Percentiles rank a stretch among this genome's conserved stretches.
phyloP scores from a whole-genome alignment of 1,140 invertebrate genomes.

The Calephelis nemesis region DNA sequence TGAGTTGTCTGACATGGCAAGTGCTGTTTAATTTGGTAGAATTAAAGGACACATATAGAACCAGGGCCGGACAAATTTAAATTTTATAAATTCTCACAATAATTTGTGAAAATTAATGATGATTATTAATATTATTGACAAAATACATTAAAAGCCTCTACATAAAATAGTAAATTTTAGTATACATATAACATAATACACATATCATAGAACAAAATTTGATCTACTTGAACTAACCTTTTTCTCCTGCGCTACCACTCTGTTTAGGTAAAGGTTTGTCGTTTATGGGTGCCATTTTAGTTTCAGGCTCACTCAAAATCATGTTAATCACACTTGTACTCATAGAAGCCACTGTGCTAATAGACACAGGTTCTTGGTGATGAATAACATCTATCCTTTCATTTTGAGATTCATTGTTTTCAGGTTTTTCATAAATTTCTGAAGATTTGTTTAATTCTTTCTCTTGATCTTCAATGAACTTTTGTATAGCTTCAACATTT shows the following conservation, averaged over 20 bases:
- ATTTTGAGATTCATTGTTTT: conserved; percentile 12
- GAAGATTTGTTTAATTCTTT: conserved; percentile 36
- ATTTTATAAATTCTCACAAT: no score
- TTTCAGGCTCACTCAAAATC: conserved; percentile 52
- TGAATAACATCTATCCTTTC: conserved; percentile 23
- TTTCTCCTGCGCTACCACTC: conserved; percentile 33
- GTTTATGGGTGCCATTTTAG: conserved; percentile 40
- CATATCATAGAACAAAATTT: no score
- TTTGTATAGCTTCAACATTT: conserved; percentile 60
- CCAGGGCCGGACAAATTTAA: no score
- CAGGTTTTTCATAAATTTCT: conserved; percentile 22
- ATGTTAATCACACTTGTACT: conserved; percentile 50
- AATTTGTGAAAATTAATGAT: no score
- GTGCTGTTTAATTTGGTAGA: no score
- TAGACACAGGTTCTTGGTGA: conserved; percentile 5
- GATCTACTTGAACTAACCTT: conserved; percentile 28
- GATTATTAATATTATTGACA: no score
- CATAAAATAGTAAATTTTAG: no score
- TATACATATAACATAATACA: no score
- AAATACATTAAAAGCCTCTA: no score
- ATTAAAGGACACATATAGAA: no score
- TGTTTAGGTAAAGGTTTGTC: conserved; percentile 36
- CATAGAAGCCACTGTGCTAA: conserved; percentile 21
- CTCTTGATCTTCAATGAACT: conserved; percentile 58
- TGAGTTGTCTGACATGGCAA: no score